Evolutionary conservation across 2,888 invertebrate species (phyloP).

Genomic region (Smittia sp.): DNA sequence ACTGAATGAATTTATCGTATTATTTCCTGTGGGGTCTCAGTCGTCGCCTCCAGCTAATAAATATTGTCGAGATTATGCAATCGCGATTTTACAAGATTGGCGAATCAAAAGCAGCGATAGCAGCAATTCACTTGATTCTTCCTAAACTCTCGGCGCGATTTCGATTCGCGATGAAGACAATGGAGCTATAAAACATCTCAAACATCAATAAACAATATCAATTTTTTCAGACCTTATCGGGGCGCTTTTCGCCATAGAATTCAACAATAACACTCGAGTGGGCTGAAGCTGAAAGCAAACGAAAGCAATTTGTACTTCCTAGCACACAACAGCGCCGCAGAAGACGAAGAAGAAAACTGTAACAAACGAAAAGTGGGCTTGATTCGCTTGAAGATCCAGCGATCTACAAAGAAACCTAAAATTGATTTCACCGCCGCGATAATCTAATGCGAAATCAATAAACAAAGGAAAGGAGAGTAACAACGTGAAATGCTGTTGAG

Average conservation of each 20-base stretch:
- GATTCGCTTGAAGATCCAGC: conserved; percentile 8
- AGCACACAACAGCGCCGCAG: conserved; percentile 6
- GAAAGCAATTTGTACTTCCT: conserved; percentile 37
- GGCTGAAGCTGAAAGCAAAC: conserved; percentile 27
- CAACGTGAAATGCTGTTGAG: background rate
- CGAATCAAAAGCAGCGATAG: conserved; percentile 16
- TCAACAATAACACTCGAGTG: conserved; percentile 23
- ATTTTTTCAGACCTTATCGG: conserved; percentile 9
- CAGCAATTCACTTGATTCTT: conserved; percentile 15
- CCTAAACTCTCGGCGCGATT: background rate
- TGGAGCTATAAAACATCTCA: conserved; percentile 12
- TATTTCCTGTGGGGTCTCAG: conserved; percentile 32
- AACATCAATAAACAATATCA: conserved; percentile 21
- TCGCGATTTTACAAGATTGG: conserved; percentile 13
- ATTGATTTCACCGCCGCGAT: conserved; percentile 26
- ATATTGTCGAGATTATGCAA: conserved; percentile 1
- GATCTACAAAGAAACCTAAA: conserved; percentile 7
- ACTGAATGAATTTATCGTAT: conserved; percentile 35
- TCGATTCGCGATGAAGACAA: conserved; percentile 2
- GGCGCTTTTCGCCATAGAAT: background rate
- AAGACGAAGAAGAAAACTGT: conserved; percentile 20
- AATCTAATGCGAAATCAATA: conserved; percentile 34
- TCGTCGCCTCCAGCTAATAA: conserved; percentile 32
- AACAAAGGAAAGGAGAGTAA: conserved; percentile 32
- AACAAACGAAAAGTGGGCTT: conserved; percentile 36